Conservation (phyloP, 2,113 vertebrate species). For the Chlamydotis undulata region DNA sequence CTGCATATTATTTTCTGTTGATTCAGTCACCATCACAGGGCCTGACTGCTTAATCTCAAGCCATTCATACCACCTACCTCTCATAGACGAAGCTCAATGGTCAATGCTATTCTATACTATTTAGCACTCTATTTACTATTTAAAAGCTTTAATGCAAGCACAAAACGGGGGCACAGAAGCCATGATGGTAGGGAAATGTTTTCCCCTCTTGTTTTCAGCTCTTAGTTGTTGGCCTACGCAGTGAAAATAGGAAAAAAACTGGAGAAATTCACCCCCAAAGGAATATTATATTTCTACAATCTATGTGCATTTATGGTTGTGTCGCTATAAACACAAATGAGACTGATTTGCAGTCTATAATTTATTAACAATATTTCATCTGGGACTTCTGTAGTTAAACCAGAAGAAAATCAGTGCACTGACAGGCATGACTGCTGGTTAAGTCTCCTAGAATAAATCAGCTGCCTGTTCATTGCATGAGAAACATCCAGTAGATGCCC, state of each 20-base stretch:
- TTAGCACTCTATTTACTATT: background rate
- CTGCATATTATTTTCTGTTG: background rate
- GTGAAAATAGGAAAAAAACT: background rate
- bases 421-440: background rate
- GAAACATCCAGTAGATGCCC: background rate
- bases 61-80: background rate
- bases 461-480: background rate
- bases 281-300: background rate
- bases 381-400: background rate
- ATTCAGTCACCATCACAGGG: background rate
- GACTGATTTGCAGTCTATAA: background rate
- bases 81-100: background rate
- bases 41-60: background rate
- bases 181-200: rapidly evolving
- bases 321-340: background rate
- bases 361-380: background rate
- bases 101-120: background rate
- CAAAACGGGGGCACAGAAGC: background rate
- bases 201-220: background rate
- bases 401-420: background rate
- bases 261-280: background rate
- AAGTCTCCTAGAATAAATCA: background rate
- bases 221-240: background rate
- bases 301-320: background rate
- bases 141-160: background rate